Conservation (phyloP, 1,140 invertebrate species). For the Eciton burchellii region DNA sequence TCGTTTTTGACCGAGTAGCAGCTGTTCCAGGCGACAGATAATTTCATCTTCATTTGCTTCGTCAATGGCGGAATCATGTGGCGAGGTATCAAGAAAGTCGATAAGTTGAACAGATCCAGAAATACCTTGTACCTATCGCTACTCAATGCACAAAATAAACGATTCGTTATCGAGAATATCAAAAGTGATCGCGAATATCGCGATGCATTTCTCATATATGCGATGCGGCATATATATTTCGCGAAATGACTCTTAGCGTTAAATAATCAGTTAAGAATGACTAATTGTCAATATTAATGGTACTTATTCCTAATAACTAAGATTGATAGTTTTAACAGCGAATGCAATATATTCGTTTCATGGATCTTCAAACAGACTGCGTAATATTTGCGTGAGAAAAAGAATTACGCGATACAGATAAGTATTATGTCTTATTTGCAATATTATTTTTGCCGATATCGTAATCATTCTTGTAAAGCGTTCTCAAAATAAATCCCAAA, state of each 20-base stretch:
- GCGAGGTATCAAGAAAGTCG: slow-evolving; percentile 97
- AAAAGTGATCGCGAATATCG: not conserved
- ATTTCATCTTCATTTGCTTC: slow-evolving; percentile 88
- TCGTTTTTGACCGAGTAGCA: slow-evolving; percentile 74
- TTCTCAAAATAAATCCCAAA: not conserved
- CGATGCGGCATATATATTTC: too few species aligned
- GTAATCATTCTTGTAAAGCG: not conserved
- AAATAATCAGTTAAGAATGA: not conserved
- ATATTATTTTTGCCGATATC: not conserved
- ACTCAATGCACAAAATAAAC: slow-evolving; percentile 51
- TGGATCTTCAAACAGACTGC: not conserved
- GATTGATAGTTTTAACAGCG: not conserved
- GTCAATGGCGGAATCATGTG: slow-evolving; percentile 95
- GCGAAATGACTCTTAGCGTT: not conserved
- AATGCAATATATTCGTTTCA: not conserved
- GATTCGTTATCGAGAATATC: not conserved
- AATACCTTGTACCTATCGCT: slow-evolving; percentile 99
- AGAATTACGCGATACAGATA: not conserved
- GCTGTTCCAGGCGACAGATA: slow-evolving; percentile 82
- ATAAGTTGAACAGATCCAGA: slow-evolving; percentile 98
- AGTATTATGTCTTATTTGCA: not conserved
- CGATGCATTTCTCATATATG: too few species aligned
- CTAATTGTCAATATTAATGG: not conserved
- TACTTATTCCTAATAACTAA: too few species aligned
- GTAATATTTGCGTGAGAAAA: slow-evolving; percentile 1